Evolutionary conservation across 1,140 invertebrate species (phyloP).

Genomic region (Aphelinus certus): DNA sequence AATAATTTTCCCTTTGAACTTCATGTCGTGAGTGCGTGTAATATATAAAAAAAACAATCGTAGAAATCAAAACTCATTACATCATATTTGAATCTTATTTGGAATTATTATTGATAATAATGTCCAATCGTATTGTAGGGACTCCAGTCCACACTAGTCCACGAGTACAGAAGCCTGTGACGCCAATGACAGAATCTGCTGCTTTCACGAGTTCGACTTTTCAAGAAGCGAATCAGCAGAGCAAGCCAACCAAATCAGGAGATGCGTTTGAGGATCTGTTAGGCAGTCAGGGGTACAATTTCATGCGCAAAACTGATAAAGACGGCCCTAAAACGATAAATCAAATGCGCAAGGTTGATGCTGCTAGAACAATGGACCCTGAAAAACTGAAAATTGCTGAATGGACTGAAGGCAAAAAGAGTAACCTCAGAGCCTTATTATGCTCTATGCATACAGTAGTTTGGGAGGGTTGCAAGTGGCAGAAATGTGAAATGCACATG

Average conservation of each 20-base stretch:
- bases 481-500: slow-evolving; percentile 92
- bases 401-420: slow-evolving; percentile 93
- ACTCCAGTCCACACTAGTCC: slow-evolving; percentile 61
- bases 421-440: slow-evolving; percentile 93
- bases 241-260: slow-evolving; percentile 65
- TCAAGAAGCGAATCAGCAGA: neutral
- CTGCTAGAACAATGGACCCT: slow-evolving; percentile 89
- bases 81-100: no score
- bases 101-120: neutral
- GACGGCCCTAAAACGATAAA: slow-evolving; percentile 90
- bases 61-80: no score
- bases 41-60: no score
- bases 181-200: slow-evolving; percentile 45
- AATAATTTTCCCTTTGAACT: no score
- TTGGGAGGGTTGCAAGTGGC: slow-evolving; percentile 93
- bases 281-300: slow-evolving; percentile 87
- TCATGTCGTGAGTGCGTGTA: no score
- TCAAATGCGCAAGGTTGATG: slow-evolving; percentile 89
- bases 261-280: slow-evolving; percentile 92
- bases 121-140: slow-evolving; percentile 3
- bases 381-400: slow-evolving; percentile 86
- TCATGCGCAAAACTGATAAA: slow-evolving; percentile 74
- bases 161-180: slow-evolving; percentile 58
- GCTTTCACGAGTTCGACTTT: neutral
- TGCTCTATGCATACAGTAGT: slow-evolving; percentile 94